Evolutionary conservation across 1,140 invertebrate genomes (phyloP).

Genomic region (Aphaenogaster rudis): DNA sequence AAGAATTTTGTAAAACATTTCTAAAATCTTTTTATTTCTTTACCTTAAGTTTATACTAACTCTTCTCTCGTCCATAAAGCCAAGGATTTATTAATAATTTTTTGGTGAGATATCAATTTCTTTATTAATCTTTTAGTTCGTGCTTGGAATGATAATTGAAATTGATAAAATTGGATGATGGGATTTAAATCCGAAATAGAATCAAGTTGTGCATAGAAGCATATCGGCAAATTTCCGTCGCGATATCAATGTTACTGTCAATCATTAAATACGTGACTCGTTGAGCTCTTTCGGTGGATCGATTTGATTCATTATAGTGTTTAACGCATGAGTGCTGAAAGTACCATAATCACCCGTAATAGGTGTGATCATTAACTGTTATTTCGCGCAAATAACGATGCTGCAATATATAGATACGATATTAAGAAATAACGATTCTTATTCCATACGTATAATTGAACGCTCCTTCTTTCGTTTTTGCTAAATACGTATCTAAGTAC

Average conservation of each 20-base stretch:
- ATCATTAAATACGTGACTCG: slow-evolving; percentile 21
- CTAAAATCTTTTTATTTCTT: neutral
- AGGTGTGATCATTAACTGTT: neutral
- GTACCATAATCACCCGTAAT: neutral
- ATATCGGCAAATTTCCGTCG: slow-evolving; percentile 36
- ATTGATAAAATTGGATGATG: neutral
- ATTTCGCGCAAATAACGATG: neutral
- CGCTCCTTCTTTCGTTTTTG: neutral
- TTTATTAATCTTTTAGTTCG: neutral
- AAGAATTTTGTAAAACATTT: neutral
- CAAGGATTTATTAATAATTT: neutral
- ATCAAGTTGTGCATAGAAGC: neutral
- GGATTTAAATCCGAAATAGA: slow-evolving; percentile 1
- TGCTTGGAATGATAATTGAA: neutral
- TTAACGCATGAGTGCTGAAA: slow-evolving; percentile 19
- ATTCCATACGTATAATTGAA: neutral
- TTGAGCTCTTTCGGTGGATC: neutral
- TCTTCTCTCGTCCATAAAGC: neutral
- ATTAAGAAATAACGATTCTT: slow-evolving; percentile 1
- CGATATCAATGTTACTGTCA: slow-evolving; percentile 4
- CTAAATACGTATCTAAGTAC: too few relatives aligned
- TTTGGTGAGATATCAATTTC: neutral
- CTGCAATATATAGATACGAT: neutral
- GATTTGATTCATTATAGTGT: slow-evolving; percentile 11
- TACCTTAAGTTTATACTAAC: neutral